phyloP scores from a whole-genome alignment of 2,797 vertebrate genomes.

The Remorina albescens region DNA sequence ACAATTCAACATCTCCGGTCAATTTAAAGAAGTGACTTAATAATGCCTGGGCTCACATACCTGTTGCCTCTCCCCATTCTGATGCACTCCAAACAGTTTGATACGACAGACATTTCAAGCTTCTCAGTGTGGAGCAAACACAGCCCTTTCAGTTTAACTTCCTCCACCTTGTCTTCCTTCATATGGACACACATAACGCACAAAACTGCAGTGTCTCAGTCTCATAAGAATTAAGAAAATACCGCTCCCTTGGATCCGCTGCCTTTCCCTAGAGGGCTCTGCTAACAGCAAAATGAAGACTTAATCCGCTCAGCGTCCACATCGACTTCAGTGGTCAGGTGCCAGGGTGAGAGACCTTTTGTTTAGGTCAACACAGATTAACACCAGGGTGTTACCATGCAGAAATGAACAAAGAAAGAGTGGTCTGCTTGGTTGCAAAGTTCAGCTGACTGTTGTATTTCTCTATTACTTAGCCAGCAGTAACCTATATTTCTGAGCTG shows the following conservation, averaged over 20 bases:
- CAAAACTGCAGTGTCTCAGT: neutral
- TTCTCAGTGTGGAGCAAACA: constrained; percentile 54
- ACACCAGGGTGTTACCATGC: constrained; percentile 32
- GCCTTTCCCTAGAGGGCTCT: constrained; percentile 9
- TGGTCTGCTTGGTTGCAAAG: neutral
- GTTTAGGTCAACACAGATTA: constrained; percentile 53
- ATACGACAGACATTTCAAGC: constrained; percentile 76
- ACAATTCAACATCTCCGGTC: neutral
- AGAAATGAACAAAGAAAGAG: constrained; percentile 23
- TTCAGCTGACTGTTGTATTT: constrained; percentile 34
- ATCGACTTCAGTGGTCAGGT: constrained; percentile 33
- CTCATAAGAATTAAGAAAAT: constrained; percentile 28
- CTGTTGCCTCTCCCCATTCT: constrained; percentile 61
- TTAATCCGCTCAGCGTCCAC: constrained; percentile 72
- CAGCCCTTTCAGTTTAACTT: constrained; percentile 46
- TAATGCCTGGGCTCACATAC: constrained; percentile 52
- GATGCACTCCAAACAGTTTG: constrained; percentile 75
- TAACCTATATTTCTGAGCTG: constrained; percentile 70
- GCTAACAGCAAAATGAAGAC: constrained; percentile 66
- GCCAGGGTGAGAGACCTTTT: constrained; percentile 27
- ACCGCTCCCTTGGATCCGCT: constrained; percentile 16
- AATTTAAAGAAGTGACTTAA: constrained; percentile 8
- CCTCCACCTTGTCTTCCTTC: constrained; percentile 49
- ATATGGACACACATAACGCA: constrained; percentile 72
- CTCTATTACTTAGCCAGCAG: constrained; percentile 29